These are phyloP conservation scores for Sebastes fasciatus DNA, from an alignment of 2,113 vertebrate species.

Conservation along the genomic window DNA sequence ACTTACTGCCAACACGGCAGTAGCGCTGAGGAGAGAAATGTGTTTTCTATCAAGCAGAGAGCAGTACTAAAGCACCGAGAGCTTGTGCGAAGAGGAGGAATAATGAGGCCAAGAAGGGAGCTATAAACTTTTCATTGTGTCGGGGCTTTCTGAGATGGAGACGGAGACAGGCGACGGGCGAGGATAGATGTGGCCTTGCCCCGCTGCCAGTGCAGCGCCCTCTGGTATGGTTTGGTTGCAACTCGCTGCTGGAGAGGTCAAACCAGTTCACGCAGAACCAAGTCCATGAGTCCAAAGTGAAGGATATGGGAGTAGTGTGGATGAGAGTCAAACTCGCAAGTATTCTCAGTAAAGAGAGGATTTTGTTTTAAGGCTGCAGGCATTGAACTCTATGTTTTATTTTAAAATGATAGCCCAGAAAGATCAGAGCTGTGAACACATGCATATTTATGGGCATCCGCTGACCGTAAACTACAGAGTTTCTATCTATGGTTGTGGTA, in stretches of 20 bases:
- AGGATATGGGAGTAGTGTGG: not conserved
- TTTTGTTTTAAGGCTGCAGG: not conserved
- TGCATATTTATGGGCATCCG: constrained; percentile 36
- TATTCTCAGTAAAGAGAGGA: constrained; percentile 31
- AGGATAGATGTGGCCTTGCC: constrained; percentile 55
- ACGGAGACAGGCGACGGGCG: constrained; percentile 54
- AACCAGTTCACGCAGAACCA: constrained; percentile 51
- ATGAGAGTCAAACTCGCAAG: constrained; percentile 16
- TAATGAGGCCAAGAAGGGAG: constrained; percentile 71
- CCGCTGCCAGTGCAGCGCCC: constrained; percentile 37
- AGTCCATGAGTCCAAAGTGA: constrained; percentile 12
- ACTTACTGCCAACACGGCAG: constrained; percentile 57
- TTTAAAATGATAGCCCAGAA: constrained; percentile 11
- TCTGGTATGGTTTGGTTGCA: constrained; percentile 40
- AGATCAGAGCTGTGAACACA: constrained; percentile 42
- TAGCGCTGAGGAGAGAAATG: constrained; percentile 63
- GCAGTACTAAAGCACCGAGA: constrained; percentile 40
- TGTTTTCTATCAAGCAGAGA: constrained; percentile 77
- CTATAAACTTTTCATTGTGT: constrained; percentile 79
- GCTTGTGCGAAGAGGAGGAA: constrained; percentile 50
- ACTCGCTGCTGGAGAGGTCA: constrained; percentile 48
- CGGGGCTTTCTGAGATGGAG: constrained; percentile 44
- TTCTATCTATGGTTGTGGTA: constrained; percentile 46
- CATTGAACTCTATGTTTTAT: constrained; percentile 1
- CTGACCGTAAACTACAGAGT: constrained; percentile 53